phyloP scores from a whole-genome alignment of 2,888 invertebrate species.

The Antheraea assamensis region DNA sequence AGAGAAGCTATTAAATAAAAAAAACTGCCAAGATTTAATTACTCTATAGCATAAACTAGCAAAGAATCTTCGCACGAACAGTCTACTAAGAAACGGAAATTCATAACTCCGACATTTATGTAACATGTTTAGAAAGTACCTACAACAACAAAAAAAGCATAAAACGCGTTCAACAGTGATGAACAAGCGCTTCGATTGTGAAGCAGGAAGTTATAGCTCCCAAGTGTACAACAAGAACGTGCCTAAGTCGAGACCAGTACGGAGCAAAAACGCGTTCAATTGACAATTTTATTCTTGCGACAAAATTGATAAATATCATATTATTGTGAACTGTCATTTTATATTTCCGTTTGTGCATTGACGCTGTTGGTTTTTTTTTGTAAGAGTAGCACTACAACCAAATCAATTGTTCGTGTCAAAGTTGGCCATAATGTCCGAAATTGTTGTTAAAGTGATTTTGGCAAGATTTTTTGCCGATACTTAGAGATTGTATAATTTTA shows the following conservation, averaged over 20 bases:
- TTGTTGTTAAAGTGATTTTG: too few relatives aligned
- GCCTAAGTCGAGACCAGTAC: neutral
- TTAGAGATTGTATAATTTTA: too few relatives aligned
- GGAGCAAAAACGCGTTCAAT: slow-evolving; percentile 4
- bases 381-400: too few relatives aligned
- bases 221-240: neutral
- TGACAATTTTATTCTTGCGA: neutral
- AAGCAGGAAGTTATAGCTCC: slow-evolving; percentile 1
- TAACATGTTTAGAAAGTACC: neutral
- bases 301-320: slow-evolving; percentile 2
- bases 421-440: too few relatives aligned
- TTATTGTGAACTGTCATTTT: neutral
- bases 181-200: slow-evolving; percentile 2
- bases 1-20: too few relatives aligned
- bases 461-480: too few relatives aligned
- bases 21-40: too few relatives aligned
- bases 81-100: too few relatives aligned
- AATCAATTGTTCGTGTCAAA: too few relatives aligned
- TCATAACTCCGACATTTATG: neutral
- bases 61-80: neutral
- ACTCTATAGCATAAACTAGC: neutral
- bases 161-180: neutral
- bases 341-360: neutral
- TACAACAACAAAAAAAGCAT: neutral
- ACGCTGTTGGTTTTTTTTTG: neutral